Base-by-base conservation (phyloP, 2,113 vertebrate genomes). In the Pithys albifrons region DNA sequence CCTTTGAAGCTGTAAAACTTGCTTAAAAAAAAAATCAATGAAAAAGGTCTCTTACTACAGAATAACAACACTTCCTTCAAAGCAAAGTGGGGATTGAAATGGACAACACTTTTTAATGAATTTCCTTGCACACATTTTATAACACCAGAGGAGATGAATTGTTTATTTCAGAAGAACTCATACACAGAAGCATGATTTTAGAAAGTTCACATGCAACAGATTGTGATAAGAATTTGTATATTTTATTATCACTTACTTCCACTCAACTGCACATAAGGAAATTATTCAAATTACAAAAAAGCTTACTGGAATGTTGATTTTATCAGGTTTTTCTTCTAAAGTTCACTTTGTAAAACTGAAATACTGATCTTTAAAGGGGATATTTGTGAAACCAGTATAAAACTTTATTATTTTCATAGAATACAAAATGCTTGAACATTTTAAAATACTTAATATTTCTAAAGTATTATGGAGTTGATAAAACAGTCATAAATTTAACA, bases 401-500 rank as follows among this genome's bases (percentile, higher is more conserved):
- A 85, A 71, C 8, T 70, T 57, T 24, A 33, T 59, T 70, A 28
- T 77, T 93, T 90, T 90, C 39, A 78, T 27, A 86, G 24, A 85
- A 66, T 67, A 87, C n/a, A 78, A 76, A 78, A 85, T 25, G 20
- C 31, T 71, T 71, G 31, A 73, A 59, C 39, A 61, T 80, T 45
- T 94, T 19, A 14, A 78, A 83, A 70, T 59, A 77, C 19, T 82
- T 28, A 76, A 41, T 65, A 31, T 48, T 84, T 81, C 84, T 85
- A 75, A 91, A 95, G 58, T 41, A 83, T 88, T 90, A 65, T 27
- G 54, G 43, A 82, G 61, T 85, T 80, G 31, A 76, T 77, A 92
- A 89, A 43, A 86, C 66, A 88, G 27, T 37, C 76, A 69, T 49
- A 82, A 93, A 91, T 88, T 93, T 95, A 95, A 94, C 73, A 92